These are phyloP conservation scores for Ctenosaura bakeri DNA, from an alignment of 2,797 vertebrate species.

Conservation along the genomic window DNA sequence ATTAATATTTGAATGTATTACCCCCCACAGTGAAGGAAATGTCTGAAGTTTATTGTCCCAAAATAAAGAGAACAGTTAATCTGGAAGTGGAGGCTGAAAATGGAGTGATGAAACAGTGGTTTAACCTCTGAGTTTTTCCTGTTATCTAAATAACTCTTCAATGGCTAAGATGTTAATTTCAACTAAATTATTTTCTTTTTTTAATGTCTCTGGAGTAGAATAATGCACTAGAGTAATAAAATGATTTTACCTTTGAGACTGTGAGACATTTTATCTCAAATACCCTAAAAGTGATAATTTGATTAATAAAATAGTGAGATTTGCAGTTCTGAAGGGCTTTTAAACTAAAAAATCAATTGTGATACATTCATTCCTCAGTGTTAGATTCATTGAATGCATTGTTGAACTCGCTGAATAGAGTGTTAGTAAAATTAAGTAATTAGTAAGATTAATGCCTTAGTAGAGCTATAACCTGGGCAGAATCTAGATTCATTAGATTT, in stretches of 20 bases:
- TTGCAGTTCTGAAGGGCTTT: slow-evolving; percentile 53
- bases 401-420: slow-evolving; percentile 62
- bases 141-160: slow-evolving; percentile 33
- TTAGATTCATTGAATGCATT: slow-evolving; percentile 41
- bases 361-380: slow-evolving; percentile 50
- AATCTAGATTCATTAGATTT: slow-evolving; percentile 71
- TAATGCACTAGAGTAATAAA: slow-evolving; percentile 41
- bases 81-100: background rate
- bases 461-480: slow-evolving; percentile 67
- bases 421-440: slow-evolving; percentile 71
- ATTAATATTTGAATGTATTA: background rate
- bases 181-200: slow-evolving; percentile 14
- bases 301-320: slow-evolving; percentile 67
- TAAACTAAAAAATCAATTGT: slow-evolving; percentile 53
- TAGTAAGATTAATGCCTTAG: slow-evolving; percentile 70
- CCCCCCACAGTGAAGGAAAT: background rate
- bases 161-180: background rate
- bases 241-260: slow-evolving; percentile 23
- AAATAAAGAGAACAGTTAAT: fast-evolving
- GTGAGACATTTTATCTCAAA: slow-evolving; percentile 43
- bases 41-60: background rate
- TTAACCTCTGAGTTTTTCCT: slow-evolving; percentile 17
- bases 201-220: slow-evolving; percentile 25
- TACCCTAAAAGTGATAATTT: slow-evolving; percentile 56
- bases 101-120: background rate